Percentiles rank a stretch among this genome's conserved stretches.
phyloP scores from a whole-genome alignment of 2,113 vertebrate genomes.

The Pongo abelii region DNA sequence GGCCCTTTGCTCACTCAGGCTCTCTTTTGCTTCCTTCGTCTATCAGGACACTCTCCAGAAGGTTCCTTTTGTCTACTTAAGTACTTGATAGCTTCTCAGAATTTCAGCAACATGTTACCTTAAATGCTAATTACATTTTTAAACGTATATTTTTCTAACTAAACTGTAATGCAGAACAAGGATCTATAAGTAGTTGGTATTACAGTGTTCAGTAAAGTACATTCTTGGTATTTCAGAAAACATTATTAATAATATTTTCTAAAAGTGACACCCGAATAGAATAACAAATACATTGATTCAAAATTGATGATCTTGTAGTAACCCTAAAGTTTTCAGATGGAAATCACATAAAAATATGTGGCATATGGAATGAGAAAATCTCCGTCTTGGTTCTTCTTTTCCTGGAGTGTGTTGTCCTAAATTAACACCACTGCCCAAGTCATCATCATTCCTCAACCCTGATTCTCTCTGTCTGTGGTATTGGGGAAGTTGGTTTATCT shows the following conservation, averaged over 20 bases:
- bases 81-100: neutral
- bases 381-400: accelerated
- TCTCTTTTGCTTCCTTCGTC: neutral
- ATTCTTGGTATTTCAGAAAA: neutral
- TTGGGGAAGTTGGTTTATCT: neutral
- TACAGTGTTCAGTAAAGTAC: neutral
- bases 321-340: neutral
- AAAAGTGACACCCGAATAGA: neutral
- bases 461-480: neutral
- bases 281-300: neutral
- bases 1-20: neutral
- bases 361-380: neutral
- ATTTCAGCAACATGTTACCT: neutral
- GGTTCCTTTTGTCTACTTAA: neutral
- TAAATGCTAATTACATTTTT: neutral
- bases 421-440: neutral
- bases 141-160: neutral
- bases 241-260: conserved; percentile 15
- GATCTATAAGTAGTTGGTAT: neutral
- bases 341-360: neutral
- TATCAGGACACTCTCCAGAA: conserved; percentile 12
- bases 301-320: neutral
- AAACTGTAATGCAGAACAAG: neutral
- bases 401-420: neutral
- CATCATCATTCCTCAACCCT: neutral